Percentiles rank a stretch among this genome's conserved stretches.
Conservation (phyloP, 2,113 vertebrate genomes). For the Hemiscyllium ocellatum region DNA sequence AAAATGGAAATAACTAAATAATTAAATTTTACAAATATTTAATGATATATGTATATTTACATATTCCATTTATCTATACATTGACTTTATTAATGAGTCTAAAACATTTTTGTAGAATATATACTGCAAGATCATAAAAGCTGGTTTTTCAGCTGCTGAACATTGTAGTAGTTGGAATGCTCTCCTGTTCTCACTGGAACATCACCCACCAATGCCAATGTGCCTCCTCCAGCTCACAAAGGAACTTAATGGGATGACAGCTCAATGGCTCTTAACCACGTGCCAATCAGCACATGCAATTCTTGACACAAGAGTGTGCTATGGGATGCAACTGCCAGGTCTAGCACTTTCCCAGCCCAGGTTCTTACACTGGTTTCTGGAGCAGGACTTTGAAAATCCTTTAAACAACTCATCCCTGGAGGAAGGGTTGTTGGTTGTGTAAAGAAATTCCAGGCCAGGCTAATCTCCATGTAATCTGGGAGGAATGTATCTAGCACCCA, state of each 20-base stretch:
- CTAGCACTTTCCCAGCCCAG: neutral
- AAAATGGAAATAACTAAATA: neutral
- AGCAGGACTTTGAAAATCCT: neutral
- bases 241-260: neutral
- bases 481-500: neutral
- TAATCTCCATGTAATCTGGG: neutral
- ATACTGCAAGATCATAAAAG: neutral
- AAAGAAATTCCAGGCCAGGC: neutral
- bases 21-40: neutral
- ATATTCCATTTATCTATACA: neutral
- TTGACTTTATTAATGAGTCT: neutral
- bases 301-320: neutral
- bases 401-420: neutral
- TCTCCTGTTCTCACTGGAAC: neutral
- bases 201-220: no score
- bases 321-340: neutral
- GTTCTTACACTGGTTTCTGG: neutral
- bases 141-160: neutral
- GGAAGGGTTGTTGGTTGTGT: neutral
- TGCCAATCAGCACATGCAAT: neutral
- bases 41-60: neutral
- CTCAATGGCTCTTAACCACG: neutral
- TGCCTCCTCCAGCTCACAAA: neutral
- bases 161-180: neutral
- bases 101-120: slow-evolving; percentile 1